Conservation (phyloP, 2,113 vertebrate genomes). For the Coryphaenoides rupestris region DNA sequence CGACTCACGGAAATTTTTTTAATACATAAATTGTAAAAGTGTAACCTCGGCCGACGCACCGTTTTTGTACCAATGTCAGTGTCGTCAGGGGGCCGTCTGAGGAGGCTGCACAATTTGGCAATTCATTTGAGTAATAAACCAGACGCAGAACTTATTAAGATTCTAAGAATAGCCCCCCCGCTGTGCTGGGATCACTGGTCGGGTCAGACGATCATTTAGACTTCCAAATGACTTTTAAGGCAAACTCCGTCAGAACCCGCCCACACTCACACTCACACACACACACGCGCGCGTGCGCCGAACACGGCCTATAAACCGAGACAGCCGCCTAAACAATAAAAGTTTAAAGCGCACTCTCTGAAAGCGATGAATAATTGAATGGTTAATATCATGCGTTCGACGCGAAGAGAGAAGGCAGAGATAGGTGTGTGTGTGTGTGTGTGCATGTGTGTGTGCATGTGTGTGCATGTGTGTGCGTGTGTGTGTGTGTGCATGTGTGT, state of each 20-base stretch:
- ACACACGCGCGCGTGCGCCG: conserved; percentile 8
- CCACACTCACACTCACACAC: too few species aligned
- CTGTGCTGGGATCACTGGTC: conserved; percentile 23
- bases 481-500: conserved; percentile 1
- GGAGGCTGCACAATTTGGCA: too few species aligned
- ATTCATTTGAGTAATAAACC: conserved; percentile 19
- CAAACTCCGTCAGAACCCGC: too few species aligned
- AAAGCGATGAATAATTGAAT: conserved; percentile 27
- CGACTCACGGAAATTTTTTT: too few species aligned
- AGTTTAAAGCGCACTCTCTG: conserved; percentile 1
- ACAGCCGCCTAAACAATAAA: background rate
- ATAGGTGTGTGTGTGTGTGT: background rate
- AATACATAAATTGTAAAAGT: too few species aligned
- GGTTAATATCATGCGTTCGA: background rate
- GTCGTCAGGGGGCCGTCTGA: too few species aligned
- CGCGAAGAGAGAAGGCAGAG: conserved; percentile 1
- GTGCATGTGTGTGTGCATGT: background rate
- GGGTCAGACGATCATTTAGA: conserved; percentile 17
- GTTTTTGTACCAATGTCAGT: too few species aligned
- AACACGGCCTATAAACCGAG: background rate
- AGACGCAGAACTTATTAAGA: conserved; percentile 37
- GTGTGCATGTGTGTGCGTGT: conserved; percentile 4
- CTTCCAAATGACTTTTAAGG: conserved; percentile 17
- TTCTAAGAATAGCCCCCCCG: conserved; percentile 32
- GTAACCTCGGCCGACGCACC: too few species aligned